Conservation (phyloP, 2,113 vertebrate species). For the human (Homo sapiens) region DNA sequence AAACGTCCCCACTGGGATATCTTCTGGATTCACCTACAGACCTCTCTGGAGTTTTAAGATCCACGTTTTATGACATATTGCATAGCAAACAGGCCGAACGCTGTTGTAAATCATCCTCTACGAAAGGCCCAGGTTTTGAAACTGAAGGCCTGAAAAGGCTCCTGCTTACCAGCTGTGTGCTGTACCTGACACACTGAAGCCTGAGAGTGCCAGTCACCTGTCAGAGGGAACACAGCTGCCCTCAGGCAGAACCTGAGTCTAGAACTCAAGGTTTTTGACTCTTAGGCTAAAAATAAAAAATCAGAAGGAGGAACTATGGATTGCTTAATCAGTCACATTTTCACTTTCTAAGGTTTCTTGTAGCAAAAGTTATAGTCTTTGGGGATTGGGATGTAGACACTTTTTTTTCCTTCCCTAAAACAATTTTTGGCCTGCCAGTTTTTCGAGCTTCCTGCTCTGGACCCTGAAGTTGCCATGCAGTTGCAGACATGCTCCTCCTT, state of each 20-base stretch:
- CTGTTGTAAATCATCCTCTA: neutral
- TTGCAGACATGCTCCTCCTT: neutral
- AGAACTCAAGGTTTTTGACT: neutral
- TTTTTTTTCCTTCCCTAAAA: neutral
- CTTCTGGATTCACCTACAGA: neutral
- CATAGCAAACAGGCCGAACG: too few relatives aligned
- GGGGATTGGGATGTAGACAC: neutral
- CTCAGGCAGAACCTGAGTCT: neutral
- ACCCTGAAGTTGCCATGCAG: too few relatives aligned
- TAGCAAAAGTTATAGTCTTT: neutral
- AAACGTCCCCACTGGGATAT: neutral
- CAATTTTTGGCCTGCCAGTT: neutral
- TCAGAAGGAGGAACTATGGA: neutral
- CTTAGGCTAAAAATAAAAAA: neutral
- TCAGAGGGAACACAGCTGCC: neutral
- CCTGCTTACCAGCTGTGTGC: neutral
- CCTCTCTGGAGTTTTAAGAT: neutral
- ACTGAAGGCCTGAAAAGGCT: neutral
- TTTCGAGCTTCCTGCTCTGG: neutral
- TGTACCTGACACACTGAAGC: neutral
- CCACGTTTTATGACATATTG: neutral
- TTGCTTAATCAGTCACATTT: neutral
- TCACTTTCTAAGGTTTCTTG: neutral
- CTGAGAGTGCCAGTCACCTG: neutral
- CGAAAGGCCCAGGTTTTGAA: neutral